These are phyloP conservation scores for Mus musculus DNA, from an alignment of 2,113 vertebrate species.

Conservation along the genomic window GRCm39 chr13:56157501-56158000, in stretches of 20 bases:
- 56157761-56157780: neutral
- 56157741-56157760: neutral
- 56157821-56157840: neutral
- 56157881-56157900: neutral
- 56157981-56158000: neutral
- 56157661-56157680: conserved; percentile 5
- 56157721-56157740: neutral
- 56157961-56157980: neutral
- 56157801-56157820: neutral
- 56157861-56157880: neutral
- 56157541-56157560: neutral
- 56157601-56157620: conserved; percentile 2
- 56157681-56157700: neutral
- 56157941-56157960: neutral
- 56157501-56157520: neutral
- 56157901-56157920: neutral
- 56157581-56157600: conserved; percentile 50
- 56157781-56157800: neutral
- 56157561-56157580: conserved; percentile 58
- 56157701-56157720: neutral
- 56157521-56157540: neutral
- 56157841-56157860: neutral
- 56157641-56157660: conserved; percentile 44
- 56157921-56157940: neutral
- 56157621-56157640: conserved; percentile 7